Conservation (phyloP, 2,888 invertebrate species). For the Tromatobia lineatoria region DNA sequence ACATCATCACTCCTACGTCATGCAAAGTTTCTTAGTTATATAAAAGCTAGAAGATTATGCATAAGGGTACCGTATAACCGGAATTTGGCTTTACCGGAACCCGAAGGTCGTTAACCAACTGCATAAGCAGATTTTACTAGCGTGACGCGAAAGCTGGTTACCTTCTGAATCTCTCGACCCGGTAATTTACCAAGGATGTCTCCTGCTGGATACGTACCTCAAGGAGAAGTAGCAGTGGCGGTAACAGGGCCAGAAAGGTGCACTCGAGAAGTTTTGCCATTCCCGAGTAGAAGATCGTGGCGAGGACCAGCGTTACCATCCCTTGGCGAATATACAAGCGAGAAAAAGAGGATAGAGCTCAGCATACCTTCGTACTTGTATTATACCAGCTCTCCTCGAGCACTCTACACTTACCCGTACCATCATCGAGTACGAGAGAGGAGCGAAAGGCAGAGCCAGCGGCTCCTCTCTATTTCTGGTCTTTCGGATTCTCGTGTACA, state of each 20-base stretch:
- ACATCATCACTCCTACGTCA: constrained; percentile 1
- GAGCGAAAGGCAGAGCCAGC: constrained; percentile 21
- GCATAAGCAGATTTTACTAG: constrained; percentile 29
- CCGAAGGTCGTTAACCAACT: constrained; percentile 18
- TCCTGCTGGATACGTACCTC: constrained; percentile 42
- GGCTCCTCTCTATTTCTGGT: constrained; percentile 50
- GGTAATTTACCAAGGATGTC: constrained; percentile 58
- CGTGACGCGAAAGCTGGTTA: constrained; percentile 42
- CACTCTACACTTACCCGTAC: constrained; percentile 71
- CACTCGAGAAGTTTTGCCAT: constrained; percentile 70
- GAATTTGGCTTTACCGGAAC: not conserved
- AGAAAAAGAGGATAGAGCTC: constrained; percentile 23
- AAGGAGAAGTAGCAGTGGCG: constrained; percentile 24
- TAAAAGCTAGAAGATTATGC: constrained; percentile 21
- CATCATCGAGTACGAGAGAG: constrained; percentile 60
- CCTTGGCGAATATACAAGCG: constrained; percentile 26
- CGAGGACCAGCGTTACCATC: constrained; percentile 48
- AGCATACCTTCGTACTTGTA: constrained; percentile 43
- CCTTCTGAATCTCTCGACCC: constrained; percentile 24
- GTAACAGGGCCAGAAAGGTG: constrained; percentile 56
- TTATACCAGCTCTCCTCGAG: constrained; percentile 61
- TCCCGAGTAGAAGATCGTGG: constrained; percentile 56
- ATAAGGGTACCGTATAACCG: constrained; percentile 13
- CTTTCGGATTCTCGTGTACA: constrained; percentile 22
- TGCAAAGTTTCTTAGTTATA: constrained; percentile 1